Evolutionary conservation across 2,888 invertebrate genomes (phyloP).

Genomic region (Ischnus inquisitorius): DNA sequence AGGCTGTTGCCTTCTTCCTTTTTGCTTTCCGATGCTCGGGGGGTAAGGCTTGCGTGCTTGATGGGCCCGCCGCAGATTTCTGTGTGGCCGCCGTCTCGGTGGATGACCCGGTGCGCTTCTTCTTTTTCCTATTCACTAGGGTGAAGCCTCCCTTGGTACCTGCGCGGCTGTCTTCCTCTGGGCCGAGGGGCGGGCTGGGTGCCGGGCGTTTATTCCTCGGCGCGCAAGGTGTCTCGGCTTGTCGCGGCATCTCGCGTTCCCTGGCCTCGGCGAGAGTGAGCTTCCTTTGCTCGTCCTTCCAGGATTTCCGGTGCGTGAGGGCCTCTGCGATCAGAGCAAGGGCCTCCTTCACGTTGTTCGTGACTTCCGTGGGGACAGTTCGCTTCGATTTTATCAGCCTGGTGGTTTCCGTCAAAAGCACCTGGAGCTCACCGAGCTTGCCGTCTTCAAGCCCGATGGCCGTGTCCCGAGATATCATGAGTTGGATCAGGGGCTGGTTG

Average conservation of each 20-base stretch:
- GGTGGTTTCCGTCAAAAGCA: conserved; percentile 24
- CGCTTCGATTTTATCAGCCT: conserved; percentile 32
- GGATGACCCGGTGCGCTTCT: conserved; percentile 6
- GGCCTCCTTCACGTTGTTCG: conserved; percentile 47
- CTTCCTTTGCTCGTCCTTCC: conserved; percentile 38
- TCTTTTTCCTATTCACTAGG: conserved; percentile 5
- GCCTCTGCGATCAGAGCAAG: conserved; percentile 14
- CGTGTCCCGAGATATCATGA: conserved; percentile 19
- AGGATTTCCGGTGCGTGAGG: conserved; percentile 30
- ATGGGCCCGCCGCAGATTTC: background rate
- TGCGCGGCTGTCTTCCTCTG: conserved; percentile 5
- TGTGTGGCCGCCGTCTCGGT: background rate
- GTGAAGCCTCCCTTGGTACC: background rate
- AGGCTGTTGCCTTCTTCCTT: conserved; percentile 27
- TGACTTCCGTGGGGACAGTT: conserved; percentile 47
- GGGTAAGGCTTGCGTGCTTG: background rate
- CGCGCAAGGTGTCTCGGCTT: conserved; percentile 27
- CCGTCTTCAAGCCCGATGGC: conserved; percentile 49
- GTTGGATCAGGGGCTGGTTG: conserved; percentile 23
- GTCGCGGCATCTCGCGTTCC: conserved; percentile 12
- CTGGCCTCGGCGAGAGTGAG: conserved; percentile 26
- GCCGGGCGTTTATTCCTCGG: conserved; percentile 35
- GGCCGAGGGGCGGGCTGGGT: conserved; percentile 24
- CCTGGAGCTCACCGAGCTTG: conserved; percentile 36
- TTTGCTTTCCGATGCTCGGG: conserved; percentile 26